Conservation (phyloP, 2,113 vertebrate species). For the Puma concolor region DNA sequence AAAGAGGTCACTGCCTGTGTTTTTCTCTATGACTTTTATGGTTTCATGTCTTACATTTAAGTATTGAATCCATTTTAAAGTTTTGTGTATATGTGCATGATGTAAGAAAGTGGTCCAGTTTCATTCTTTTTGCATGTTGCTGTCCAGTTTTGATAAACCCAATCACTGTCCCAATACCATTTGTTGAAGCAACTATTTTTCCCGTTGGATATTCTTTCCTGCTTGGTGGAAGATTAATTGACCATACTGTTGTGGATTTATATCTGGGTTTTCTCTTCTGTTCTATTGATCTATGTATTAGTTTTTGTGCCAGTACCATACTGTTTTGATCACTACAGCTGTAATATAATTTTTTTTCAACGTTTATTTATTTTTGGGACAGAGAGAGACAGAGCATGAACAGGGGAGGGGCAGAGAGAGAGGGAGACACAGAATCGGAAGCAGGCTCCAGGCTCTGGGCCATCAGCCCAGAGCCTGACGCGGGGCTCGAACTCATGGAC, state of each 20-base stretch:
- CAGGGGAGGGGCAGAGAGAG: too few relatives aligned
- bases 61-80: neutral
- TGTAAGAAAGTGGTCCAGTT: neutral
- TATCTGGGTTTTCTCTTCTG: neutral
- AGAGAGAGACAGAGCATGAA: too few relatives aligned
- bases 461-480: too few relatives aligned
- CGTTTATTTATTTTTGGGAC: too few relatives aligned
- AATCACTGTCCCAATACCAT: neutral
- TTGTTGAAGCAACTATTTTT: neutral
- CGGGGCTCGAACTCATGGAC: too few relatives aligned
- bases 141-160: neutral
- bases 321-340: neutral
- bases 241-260: neutral
- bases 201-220: neutral
- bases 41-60: neutral
- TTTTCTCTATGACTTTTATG: neutral
- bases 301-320: neutral
- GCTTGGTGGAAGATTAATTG: neutral
- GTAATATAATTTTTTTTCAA: too few relatives aligned
- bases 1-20: neutral
- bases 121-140: neutral
- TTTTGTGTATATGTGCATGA: neutral
- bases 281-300: neutral
- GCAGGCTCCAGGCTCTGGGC: too few relatives aligned
- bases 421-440: too few relatives aligned